Evolutionary conservation across 2,888 invertebrate species (phyloP).

Genomic region (Sycophila texana): DNA sequence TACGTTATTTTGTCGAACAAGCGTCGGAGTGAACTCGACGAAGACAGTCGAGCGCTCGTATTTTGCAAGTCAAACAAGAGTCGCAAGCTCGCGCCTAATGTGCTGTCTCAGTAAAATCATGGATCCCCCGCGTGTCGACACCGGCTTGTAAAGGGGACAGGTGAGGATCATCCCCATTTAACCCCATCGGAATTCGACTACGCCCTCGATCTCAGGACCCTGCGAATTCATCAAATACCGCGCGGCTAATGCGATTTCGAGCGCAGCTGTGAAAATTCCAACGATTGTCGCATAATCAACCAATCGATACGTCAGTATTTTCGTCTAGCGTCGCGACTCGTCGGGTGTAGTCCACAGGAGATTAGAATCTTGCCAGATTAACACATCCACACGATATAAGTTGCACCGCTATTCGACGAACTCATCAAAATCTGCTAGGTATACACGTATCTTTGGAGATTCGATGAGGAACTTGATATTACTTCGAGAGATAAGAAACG

Average conservation of each 20-base stretch:
- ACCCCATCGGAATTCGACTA: conserved; percentile 22
- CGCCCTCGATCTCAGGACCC: too few species aligned
- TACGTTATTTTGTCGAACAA: too few species aligned
- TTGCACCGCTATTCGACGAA: background rate
- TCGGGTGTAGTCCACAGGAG: background rate
- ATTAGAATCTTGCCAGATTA: too few species aligned
- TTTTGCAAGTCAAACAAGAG: conserved; percentile 41
- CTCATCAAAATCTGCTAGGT: too few species aligned
- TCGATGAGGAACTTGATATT: too few species aligned
- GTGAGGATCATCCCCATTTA: conserved; percentile 22
- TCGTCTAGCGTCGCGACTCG: background rate
- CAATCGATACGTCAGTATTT: conserved; percentile 20
- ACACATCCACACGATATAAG: background rate
- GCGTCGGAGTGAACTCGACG: background rate
- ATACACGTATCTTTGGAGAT: too few species aligned
- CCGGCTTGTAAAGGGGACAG: background rate
- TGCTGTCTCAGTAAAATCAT: conserved; percentile 28
- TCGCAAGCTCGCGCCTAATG: background rate
- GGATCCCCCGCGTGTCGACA: background rate
- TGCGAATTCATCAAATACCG: background rate
- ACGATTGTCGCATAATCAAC: conserved; percentile 9
- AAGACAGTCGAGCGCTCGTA: conserved; percentile 4
- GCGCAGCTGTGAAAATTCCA: conserved; percentile 3
- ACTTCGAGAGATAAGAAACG: too few species aligned
- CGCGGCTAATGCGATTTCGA: conserved; percentile 12